Conservation (phyloP, 2,797 vertebrate genomes). For the Neoniphon sammara region DNA sequence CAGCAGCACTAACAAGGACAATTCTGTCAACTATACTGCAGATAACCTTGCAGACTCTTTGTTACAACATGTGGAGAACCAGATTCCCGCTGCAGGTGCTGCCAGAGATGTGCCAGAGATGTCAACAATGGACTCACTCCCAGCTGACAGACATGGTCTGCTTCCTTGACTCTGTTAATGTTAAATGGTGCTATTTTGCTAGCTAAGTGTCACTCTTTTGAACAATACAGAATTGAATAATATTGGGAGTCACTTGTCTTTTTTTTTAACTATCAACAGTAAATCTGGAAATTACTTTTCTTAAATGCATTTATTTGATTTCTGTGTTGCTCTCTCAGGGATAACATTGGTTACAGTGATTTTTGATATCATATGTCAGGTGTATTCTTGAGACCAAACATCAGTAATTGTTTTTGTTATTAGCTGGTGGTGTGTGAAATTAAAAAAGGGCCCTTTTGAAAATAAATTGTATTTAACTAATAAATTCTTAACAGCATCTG, state of each 20-base stretch:
- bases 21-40: neutral
- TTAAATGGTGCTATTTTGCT: slow-evolving; percentile 22
- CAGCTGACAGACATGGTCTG: neutral
- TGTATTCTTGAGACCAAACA: slow-evolving; percentile 44
- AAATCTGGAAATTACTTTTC: slow-evolving; percentile 22
- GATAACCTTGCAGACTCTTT: slow-evolving; percentile 37
- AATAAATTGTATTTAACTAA: slow-evolving; percentile 62
- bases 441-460: slow-evolving; percentile 49
- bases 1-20: slow-evolving; percentile 26
- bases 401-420: slow-evolving; percentile 21
- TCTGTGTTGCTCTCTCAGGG: slow-evolving; percentile 63
- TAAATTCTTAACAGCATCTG: slow-evolving; percentile 47
- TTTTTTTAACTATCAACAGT: slow-evolving; percentile 9
- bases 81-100: slow-evolving; percentile 1
- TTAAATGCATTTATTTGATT: slow-evolving; percentile 25
- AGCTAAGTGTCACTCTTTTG: slow-evolving; percentile 43
- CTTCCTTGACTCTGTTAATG: neutral
- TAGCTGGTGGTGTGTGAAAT: slow-evolving; percentile 19
- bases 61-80: slow-evolving; percentile 36
- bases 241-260: neutral
- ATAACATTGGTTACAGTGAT: slow-evolving; percentile 45
- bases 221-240: slow-evolving; percentile 9
- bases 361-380: slow-evolving; percentile 10
- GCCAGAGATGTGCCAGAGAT: neutral
- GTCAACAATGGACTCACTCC: slow-evolving; percentile 8